Conservation (phyloP, 1,140 invertebrate genomes). For the Drosophila pruinosa region DNA sequence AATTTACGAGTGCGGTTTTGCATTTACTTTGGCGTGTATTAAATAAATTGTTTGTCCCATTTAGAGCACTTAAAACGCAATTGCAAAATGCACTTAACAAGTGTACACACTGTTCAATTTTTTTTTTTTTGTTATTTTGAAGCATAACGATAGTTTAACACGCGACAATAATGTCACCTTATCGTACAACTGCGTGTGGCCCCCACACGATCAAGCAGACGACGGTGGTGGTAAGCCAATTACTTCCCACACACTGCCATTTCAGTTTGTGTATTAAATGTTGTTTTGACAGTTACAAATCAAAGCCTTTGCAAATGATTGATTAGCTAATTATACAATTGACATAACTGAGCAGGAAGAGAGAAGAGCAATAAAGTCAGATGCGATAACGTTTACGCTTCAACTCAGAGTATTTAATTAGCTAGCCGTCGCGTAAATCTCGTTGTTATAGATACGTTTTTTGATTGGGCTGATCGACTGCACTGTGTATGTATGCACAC, state of each 20-base stretch:
- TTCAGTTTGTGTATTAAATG: not conserved
- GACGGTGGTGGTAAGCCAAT: not conserved
- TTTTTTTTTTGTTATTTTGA: not conserved
- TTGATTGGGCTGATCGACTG: no score
- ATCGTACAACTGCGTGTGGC: not conserved
- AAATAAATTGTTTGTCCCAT: constrained; percentile 25
- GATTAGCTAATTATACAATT: not conserved
- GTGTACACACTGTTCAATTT: not conserved
- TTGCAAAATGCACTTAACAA: constrained; percentile 30
- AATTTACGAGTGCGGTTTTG: constrained; percentile 4
- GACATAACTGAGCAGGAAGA: not conserved
- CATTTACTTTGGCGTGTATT: constrained; percentile 15
- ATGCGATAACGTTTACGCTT: not conserved
- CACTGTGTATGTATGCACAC: no score
- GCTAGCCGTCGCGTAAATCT: not conserved
- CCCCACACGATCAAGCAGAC: constrained; percentile 8
- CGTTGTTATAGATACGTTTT: no score
- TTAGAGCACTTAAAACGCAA: constrained; percentile 26
- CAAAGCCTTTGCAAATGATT: not conserved
- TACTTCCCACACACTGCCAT: not conserved
- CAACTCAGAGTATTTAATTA: not conserved
- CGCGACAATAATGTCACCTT: not conserved
- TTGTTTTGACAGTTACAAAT: not conserved
- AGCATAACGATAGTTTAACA: not conserved
- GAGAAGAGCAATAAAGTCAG: not conserved